These are phyloP conservation scores for Leptarthrus brevirostris DNA, from an alignment of 2,888 invertebrate species.

Conservation along the genomic window DNA sequence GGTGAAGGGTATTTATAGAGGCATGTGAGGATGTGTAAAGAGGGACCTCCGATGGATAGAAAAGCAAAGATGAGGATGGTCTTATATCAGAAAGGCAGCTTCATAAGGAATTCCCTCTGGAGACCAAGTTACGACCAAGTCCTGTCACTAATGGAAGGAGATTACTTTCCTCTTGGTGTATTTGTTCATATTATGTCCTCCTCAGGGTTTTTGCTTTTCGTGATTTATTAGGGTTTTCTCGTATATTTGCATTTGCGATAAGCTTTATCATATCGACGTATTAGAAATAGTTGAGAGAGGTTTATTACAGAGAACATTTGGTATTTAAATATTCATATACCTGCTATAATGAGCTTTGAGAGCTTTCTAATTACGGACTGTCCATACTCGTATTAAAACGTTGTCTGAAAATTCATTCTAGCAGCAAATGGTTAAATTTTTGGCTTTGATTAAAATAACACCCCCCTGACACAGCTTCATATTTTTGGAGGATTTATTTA, in stretches of 20 bases:
- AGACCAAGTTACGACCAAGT: conserved; percentile 54
- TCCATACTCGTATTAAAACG: too few species aligned
- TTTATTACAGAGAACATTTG: conserved; percentile 6
- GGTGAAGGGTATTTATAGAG: not conserved
- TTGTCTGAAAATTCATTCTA: too few species aligned
- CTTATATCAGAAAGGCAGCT: conserved; percentile 49
- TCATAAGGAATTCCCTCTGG: conserved; percentile 54
- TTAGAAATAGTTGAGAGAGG: conserved; percentile 30
- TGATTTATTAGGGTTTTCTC: conserved; percentile 52
- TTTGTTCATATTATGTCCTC: conserved; percentile 39
- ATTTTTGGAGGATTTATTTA: too few species aligned
- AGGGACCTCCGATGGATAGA: conserved; percentile 5
- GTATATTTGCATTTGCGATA: conserved; percentile 6
- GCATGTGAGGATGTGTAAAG: not conserved
- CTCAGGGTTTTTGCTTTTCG: conserved; percentile 50
- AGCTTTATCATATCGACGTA: conserved; percentile 45
- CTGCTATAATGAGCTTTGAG: not conserved
- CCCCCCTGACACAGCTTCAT: too few species aligned
- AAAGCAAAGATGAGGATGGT: conserved; percentile 51
- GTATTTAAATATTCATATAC: conserved; percentile 11
- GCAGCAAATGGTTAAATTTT: too few species aligned
- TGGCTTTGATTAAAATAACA: too few species aligned
- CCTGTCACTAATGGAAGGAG: conserved; percentile 52
- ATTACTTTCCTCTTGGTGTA: conserved; percentile 49
- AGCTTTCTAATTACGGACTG: conserved; percentile 6